A percentile compares a stretch with the other conserved stretches of the same genome.
Conservation (phyloP, 2,797 vertebrate species). For the Australoheros facetus region DNA sequence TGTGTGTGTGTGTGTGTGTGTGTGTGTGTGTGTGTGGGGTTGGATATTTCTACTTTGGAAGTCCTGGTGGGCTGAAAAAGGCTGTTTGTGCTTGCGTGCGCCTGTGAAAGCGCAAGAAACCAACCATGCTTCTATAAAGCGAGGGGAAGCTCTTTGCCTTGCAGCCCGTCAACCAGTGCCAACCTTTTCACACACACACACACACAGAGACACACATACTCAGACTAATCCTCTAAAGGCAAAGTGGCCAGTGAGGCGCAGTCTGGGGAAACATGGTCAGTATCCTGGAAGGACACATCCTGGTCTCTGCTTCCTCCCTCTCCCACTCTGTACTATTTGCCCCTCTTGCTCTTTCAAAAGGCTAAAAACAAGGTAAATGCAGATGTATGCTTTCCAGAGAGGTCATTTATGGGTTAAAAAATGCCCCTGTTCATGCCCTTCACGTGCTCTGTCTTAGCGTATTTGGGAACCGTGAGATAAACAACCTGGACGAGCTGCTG, state of each 20-base stretch:
- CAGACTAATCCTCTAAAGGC: constrained; percentile 47
- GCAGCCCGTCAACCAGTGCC: constrained; percentile 22
- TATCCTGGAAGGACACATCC: constrained; percentile 43
- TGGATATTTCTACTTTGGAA: constrained; percentile 7
- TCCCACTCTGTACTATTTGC: background rate
- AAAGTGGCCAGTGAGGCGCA: constrained; percentile 35
- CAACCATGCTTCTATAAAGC: constrained; percentile 22
- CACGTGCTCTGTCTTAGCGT: constrained; percentile 6
- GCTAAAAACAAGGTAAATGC: background rate
- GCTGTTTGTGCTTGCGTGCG: background rate
- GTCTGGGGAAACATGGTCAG: constrained; percentile 37
- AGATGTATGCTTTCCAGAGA: constrained; percentile 1
- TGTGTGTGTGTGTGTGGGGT: background rate
- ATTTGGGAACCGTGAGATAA: constrained; percentile 32
- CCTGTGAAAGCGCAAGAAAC: background rate
- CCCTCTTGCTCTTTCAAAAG: background rate
- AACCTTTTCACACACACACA: constrained; percentile 2
- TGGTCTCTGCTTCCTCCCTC: constrained; percentile 26
- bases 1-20: background rate
- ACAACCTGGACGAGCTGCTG: constrained; percentile 24
- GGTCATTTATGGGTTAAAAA: constrained; percentile 11
- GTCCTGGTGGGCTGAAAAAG: constrained; percentile 22
- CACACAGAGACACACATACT: background rate
- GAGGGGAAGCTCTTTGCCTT: constrained; percentile 27
- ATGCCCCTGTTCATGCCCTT: constrained; percentile 18